Conservation (phyloP, 2,113 vertebrate species). For the Hyperopisus bebe region DNA sequence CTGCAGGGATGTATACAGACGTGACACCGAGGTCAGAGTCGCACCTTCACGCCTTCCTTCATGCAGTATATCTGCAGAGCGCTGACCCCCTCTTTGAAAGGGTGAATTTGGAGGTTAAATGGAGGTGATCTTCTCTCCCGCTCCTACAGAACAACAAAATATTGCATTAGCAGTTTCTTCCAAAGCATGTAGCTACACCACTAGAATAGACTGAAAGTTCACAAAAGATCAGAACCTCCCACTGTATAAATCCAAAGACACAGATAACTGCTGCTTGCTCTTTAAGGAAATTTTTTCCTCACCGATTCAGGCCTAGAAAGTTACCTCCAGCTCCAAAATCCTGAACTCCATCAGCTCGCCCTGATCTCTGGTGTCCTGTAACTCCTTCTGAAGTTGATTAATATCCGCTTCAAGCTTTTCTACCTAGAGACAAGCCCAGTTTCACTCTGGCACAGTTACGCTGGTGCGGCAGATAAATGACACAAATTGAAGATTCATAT, state of each 20-base stretch:
- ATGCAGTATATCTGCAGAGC: conserved; percentile 98
- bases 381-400: conserved; percentile 77
- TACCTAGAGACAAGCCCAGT: conserved; percentile 59
- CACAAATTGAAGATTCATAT: background rate
- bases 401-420: conserved; percentile 81
- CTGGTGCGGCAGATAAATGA: background rate
- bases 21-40: background rate
- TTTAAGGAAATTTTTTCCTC: background rate
- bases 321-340: conserved; percentile 91
- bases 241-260: background rate
- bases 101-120: conserved; percentile 93
- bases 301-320: background rate
- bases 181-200: background rate
- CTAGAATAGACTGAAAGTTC: background rate
- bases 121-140: conserved; percentile 91
- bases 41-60: conserved; percentile 98
- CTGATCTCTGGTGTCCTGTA: conserved; percentile 94
- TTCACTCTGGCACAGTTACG: background rate
- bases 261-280: background rate
- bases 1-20: too few species aligned
- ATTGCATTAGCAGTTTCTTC: background rate
- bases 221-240: background rate
- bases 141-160: conserved; percentile 62
- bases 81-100: conserved; percentile 93
- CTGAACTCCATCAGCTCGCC: conserved; percentile 95